Evolutionary conservation across 1,140 invertebrate genomes (phyloP), one percentile per base, ranked within the genome.

Genomic region (Propsilocerus akamusi): DNA sequence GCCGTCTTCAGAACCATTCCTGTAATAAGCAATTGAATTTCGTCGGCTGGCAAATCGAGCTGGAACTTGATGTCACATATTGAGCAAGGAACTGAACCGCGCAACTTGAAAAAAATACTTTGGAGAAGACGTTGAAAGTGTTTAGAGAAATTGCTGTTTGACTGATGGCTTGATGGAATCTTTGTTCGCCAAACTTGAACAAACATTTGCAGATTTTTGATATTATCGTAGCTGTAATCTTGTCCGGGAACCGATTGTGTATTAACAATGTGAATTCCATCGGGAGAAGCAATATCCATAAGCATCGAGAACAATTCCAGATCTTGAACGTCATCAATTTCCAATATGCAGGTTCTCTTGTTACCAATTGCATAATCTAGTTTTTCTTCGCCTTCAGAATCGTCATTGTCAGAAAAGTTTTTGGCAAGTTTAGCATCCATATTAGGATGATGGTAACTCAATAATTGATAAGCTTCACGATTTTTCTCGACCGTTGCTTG

Each of bases 301-400:
- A 93, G 66, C 26, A 87, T 72, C 11, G 75, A 74, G 51, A 87
- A 76, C 46, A 87, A 78, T 61, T 88, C 84, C 56, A 83, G 75
- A 63, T 92, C 88, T 61, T 90, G 83, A 5, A 81, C 74, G 63
- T 93, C 89, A 59, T 93, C 89, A 11, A 93, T 78, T 69, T 91
- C 86, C 26, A 92, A 61, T 20, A 92, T 73, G 58, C 82, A 90
- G 7, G 84, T 78, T 57, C 90, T 86, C 65, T 88, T 89, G 57
- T 83, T 83, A 25, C 83, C 85, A 52, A 76, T 65, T 25, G 80
- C 75, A 14, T 89, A 64, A 63, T 91, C 86, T 26, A 87, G 63
- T 56, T 86, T 80, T 23, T 77, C 62, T 57, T 86, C 83, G 50
- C 86, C 82, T 28, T 82, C 80, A 0, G 75, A 78, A 49, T 81